Conservation (phyloP, 2,888 invertebrate species). For the Apamea sordens region DNA sequence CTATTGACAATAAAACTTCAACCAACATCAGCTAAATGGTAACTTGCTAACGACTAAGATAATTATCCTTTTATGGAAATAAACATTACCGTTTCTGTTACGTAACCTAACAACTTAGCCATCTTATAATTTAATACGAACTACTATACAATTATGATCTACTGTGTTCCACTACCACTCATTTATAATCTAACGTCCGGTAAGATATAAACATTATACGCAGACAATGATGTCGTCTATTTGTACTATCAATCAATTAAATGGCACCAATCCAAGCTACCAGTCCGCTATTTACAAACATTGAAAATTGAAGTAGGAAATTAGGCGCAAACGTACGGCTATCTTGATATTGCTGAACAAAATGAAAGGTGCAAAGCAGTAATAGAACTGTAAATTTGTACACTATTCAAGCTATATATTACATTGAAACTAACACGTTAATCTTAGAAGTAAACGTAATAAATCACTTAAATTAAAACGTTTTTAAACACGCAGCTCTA, state of each 20-base stretch:
- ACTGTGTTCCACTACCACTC: conserved; percentile 26
- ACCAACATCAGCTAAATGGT: not conserved
- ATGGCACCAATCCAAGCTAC: conserved; percentile 74
- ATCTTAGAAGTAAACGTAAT: conserved; percentile 16
- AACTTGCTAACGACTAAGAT: not conserved
- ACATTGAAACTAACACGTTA: conserved; percentile 24
- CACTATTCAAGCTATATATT: not conserved
- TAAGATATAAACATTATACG: conserved; percentile 42
- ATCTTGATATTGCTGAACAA: conserved; percentile 2
- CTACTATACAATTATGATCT: conserved; percentile 22
- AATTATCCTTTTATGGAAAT: conserved; percentile 8
- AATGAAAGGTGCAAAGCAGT: conserved; percentile 4
- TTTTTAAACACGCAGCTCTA: conserved; percentile 4
- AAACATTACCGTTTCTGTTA: conserved; percentile 23
- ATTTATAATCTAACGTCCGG: conserved; percentile 51
- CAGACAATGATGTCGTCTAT: conserved; percentile 50
- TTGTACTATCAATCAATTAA: conserved; percentile 70
- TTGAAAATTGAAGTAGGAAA: conserved; percentile 60
- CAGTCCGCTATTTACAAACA: conserved; percentile 77
- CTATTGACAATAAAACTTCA: not conserved
- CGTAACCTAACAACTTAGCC: conserved; percentile 41
- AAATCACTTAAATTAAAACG: conserved; percentile 10
- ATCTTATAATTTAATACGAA: conserved; percentile 29
- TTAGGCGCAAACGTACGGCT: conserved; percentile 17
- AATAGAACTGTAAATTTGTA: not conserved